phyloP scores from a whole-genome alignment of 2,888 invertebrate species.

The Lepidocyrtinus sp. region DNA sequence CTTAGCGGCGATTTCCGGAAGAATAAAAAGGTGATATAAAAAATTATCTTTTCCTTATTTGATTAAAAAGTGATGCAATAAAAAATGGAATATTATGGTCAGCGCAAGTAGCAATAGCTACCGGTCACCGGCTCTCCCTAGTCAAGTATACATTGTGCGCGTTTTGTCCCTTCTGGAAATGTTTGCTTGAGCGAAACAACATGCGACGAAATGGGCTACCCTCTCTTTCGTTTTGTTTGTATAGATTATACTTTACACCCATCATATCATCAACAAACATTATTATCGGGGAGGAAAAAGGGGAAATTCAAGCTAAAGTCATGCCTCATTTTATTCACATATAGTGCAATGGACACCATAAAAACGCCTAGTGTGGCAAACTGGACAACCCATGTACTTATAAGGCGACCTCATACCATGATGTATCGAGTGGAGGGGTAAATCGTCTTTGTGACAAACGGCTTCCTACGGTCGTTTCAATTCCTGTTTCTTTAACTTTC shows the following conservation, averaged over 20 bases:
- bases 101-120: constrained; percentile 28
- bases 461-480: constrained; percentile 55
- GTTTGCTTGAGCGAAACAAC: constrained; percentile 44
- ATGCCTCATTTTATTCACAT: constrained; percentile 58
- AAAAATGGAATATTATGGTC: constrained; percentile 36
- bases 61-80: constrained; percentile 49
- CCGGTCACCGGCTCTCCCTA: constrained; percentile 56
- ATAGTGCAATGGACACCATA: constrained; percentile 51
- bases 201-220: constrained; percentile 38
- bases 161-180: constrained; percentile 32
- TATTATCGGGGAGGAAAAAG: constrained; percentile 40
- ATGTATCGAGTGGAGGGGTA: constrained; percentile 37
- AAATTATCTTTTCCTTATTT: constrained; percentile 60
- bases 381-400: constrained; percentile 62
- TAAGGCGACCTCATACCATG: constrained; percentile 50
- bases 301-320: constrained; percentile 42
- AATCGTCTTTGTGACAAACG: constrained; percentile 53
- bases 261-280: constrained; percentile 52
- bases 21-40: constrained; percentile 55
- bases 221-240: constrained; percentile 3
- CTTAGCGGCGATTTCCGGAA: constrained; percentile 60
- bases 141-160: constrained; percentile 40
- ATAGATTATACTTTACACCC: constrained; percentile 47
- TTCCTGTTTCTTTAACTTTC: constrained; percentile 16
- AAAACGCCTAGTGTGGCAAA: constrained; percentile 59